Evolutionary conservation across 2,888 invertebrate genomes (phyloP).

Genomic region (Caenorhabditis afra): DNA sequence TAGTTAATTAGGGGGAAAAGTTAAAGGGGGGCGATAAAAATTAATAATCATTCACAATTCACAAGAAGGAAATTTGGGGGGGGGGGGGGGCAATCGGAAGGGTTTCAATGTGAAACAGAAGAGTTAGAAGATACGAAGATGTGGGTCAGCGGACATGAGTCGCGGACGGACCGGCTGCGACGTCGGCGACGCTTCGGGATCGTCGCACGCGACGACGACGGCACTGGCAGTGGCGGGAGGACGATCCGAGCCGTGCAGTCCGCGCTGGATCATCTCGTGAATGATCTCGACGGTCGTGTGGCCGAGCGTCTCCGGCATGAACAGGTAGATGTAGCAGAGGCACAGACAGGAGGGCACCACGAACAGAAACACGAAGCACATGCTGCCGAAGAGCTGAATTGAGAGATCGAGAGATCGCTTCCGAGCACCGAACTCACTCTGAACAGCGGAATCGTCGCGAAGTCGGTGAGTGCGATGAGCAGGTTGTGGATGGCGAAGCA

Average conservation of each 20-base stretch:
- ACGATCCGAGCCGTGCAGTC: slow-evolving; percentile 6
- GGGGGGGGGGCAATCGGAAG: too few species aligned
- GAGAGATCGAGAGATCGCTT: slow-evolving; percentile 6
- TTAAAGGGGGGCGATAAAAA: slow-evolving; percentile 16
- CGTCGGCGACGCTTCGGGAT: slow-evolving; percentile 32
- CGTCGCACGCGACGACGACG: too few species aligned
- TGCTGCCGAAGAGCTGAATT: slow-evolving; percentile 74
- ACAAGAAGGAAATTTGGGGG: slow-evolving; percentile 12
- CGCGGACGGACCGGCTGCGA: slow-evolving; percentile 11
- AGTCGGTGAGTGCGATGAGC: slow-evolving; percentile 75
- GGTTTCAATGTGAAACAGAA: slow-evolving; percentile 44
- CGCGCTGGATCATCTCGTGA: slow-evolving; percentile 58
- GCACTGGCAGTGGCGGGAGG: too few species aligned
- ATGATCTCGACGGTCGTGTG: slow-evolving; percentile 69
- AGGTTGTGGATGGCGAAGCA: slow-evolving; percentile 76
- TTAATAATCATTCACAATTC: slow-evolving; percentile 16
- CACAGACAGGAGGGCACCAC: slow-evolving; percentile 71
- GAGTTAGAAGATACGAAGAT: slow-evolving; percentile 20
- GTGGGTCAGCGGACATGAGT: slow-evolving; percentile 7
- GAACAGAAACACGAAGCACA: slow-evolving; percentile 71
- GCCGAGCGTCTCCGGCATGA: slow-evolving; percentile 74
- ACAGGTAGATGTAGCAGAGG: slow-evolving; percentile 70
- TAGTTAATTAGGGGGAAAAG: background rate
- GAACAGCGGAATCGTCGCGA: slow-evolving; percentile 73
- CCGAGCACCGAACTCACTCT: slow-evolving; percentile 47